Evolutionary conservation across 2,888 invertebrate genomes (phyloP).

Genomic region (Scaptomyza caliginosa): DNA sequence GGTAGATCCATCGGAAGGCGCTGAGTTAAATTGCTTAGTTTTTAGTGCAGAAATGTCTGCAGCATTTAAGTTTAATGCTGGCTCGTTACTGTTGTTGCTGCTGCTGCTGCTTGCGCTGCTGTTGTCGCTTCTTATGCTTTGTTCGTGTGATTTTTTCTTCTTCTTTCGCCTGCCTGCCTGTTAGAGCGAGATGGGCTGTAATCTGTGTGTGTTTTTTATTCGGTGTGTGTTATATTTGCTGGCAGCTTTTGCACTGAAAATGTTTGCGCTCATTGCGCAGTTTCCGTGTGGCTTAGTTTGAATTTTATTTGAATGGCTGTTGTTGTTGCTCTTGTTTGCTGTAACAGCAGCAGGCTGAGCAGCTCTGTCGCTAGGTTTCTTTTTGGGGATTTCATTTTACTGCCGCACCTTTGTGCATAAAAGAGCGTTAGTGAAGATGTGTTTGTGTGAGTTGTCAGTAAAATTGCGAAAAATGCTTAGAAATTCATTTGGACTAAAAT

Average conservation of each 20-base stretch:
- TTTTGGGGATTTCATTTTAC: slow-evolving; percentile 35
- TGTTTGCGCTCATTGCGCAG: slow-evolving; percentile 71
- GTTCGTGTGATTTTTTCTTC: slow-evolving; percentile 29
- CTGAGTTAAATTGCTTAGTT: slow-evolving; percentile 73
- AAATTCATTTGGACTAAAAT: slow-evolving; percentile 1
- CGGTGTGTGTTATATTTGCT: slow-evolving; percentile 39
- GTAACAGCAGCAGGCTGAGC: slow-evolving; percentile 23
- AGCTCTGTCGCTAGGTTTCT: slow-evolving; percentile 15
- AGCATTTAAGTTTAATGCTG: slow-evolving; percentile 70
- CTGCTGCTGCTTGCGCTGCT: slow-evolving; percentile 25
- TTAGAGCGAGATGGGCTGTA: slow-evolving; percentile 21
- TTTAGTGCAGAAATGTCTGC: slow-evolving; percentile 79
- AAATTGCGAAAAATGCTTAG: slow-evolving; percentile 16
- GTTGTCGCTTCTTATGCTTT: slow-evolving; percentile 49
- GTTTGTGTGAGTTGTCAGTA: slow-evolving; percentile 2
- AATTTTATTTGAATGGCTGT: slow-evolving; percentile 46
- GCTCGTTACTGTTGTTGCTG: slow-evolving; percentile 57
- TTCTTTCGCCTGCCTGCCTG: slow-evolving; percentile 13
- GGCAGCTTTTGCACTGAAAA: slow-evolving; percentile 50
- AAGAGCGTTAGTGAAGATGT: background rate
- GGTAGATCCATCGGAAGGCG: slow-evolving; percentile 23
- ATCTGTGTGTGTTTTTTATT: no score
- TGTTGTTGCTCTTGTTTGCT: slow-evolving; percentile 17
- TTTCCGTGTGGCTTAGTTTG: slow-evolving; percentile 70
- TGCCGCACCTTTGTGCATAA: slow-evolving; percentile 46